phyloP scores from a whole-genome alignment of 2,113 vertebrate genomes.

The Arizona elegans region DNA sequence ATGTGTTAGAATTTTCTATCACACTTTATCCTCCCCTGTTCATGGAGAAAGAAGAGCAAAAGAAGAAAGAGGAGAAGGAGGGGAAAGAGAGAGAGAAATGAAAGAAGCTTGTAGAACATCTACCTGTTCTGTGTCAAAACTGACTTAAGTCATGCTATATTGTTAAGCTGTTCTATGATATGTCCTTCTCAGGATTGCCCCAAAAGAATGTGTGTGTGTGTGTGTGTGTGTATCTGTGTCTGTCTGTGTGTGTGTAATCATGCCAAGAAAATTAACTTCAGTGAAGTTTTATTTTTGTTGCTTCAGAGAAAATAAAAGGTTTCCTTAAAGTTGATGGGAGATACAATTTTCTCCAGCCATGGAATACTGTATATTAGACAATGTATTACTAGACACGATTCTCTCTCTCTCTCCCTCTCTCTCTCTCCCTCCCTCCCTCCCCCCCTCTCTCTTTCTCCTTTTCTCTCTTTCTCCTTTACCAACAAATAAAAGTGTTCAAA shows the following conservation, averaged over 20 bases:
- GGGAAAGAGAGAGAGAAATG: neutral
- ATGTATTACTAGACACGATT: conserved; percentile 35
- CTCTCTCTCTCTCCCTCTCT: conserved; percentile 24
- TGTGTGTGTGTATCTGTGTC: too few species aligned
- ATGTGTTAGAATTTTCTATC: neutral
- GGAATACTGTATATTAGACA: neutral
- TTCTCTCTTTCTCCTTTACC: conserved; percentile 40
- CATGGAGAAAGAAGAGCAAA: neutral
- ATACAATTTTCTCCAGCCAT: neutral
- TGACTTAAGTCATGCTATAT: neutral
- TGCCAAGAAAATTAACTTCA: neutral
- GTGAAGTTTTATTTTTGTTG: conserved; percentile 12
- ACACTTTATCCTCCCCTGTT: neutral
- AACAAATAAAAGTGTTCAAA: conserved; percentile 80
- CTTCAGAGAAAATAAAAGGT: conserved; percentile 42
- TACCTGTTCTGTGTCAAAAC: neutral
- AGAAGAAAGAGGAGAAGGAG: neutral
- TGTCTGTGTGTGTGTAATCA: neutral
- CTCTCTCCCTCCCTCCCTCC: accelerated
- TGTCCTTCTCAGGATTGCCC: conserved; percentile 3
- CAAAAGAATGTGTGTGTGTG: conserved; percentile 5
- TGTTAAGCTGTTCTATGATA: neutral
- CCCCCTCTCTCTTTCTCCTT: conserved; percentile 36
- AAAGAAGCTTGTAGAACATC: neutral
- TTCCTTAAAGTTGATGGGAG: conserved; percentile 44